phyloP scores from a whole-genome alignment of 2,888 invertebrate genomes.

The Oegoconia quadripuncta region DNA sequence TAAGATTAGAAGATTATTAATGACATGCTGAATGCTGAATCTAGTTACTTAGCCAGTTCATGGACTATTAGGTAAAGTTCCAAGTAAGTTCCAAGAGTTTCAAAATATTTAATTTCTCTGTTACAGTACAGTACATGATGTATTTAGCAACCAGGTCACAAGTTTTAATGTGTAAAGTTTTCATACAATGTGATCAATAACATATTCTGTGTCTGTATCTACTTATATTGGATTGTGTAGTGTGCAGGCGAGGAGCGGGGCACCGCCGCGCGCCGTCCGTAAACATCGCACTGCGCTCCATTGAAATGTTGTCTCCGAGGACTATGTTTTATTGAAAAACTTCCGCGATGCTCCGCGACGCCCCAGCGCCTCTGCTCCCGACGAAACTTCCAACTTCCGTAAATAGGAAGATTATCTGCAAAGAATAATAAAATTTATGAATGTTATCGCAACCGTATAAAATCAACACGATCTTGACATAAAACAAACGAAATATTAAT shows the following conservation, averaged over 20 bases:
- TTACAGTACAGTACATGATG: too few relatives aligned
- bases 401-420: constrained; percentile 13
- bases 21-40: too few relatives aligned
- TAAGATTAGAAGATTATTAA: too few relatives aligned
- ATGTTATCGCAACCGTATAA: constrained; percentile 3
- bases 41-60: too few relatives aligned
- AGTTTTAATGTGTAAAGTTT: constrained; percentile 16
- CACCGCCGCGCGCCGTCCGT: constrained; percentile 46
- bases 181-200: constrained; percentile 59
- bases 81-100: too few relatives aligned
- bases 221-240: constrained; percentile 59
- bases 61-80: too few relatives aligned
- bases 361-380: constrained; percentile 27
- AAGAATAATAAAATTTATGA: constrained; percentile 10
- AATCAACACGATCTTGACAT: constrained; percentile 13
- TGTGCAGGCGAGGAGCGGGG: constrained; percentile 34
- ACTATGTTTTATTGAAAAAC: constrained; percentile 74
- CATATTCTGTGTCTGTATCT: too few relatives aligned
- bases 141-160: too few relatives aligned
- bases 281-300: constrained; percentile 63
- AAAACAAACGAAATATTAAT: constrained; percentile 15
- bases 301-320: constrained; percentile 73
- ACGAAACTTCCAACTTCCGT: constrained; percentile 9
- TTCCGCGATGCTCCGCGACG: constrained; percentile 45
- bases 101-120: too few relatives aligned